Base-by-base conservation (phyloP, 2,113 vertebrate genomes). In the Barbus barbus region DNA sequence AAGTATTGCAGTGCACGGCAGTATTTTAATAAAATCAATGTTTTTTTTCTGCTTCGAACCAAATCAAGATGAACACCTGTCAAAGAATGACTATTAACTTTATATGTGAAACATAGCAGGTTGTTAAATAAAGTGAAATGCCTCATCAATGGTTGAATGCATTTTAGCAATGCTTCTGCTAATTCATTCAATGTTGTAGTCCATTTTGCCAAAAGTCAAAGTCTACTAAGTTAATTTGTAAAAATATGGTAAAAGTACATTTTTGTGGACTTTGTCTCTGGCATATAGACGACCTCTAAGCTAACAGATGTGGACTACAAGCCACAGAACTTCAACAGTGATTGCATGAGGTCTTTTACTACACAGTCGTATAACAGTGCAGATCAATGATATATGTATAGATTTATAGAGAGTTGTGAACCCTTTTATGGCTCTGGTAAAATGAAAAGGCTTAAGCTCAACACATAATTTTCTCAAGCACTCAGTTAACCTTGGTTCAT, bases 351-450 rank as follows among this genome's bases (percentile, higher is more conserved):
- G n/a, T 46, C 3, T 74, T 26, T 74, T 26, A 74, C 13, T 46
- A 46, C 41, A 44, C 22, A 9, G 41, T 3, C 38, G 13, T 74
- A 26, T 24, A 74, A 44, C n/a, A 6, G 71, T 16, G 71, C n/a
- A 46, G 28, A 65, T 63, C 26, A 28, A 63, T 63, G 12, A 46
- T 44, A 61, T 61, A 14, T 61, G 22, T 36, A 69, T n/a, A n/a
- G 65, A 71, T 71, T 71, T 71, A 71, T 71, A 71, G 67, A 71
- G 67, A n/a, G 67, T 38, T 44, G 69, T 72, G 69, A 72, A 72
- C 11, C 4, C 5, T 72, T 72, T 72, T n/a, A 72, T 44, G 36
- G 22, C 69, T 65, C 26, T 41, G 33, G 18, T 20, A 69, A 69
- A 71, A n/a, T 71, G 9, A 71, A 20, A 28, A 33, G 8, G 63